Evolutionary conservation across 2,797 vertebrate species (phyloP), one percentile per base, ranked within the genome.

Genomic region (Clarias fuscus): DNA sequence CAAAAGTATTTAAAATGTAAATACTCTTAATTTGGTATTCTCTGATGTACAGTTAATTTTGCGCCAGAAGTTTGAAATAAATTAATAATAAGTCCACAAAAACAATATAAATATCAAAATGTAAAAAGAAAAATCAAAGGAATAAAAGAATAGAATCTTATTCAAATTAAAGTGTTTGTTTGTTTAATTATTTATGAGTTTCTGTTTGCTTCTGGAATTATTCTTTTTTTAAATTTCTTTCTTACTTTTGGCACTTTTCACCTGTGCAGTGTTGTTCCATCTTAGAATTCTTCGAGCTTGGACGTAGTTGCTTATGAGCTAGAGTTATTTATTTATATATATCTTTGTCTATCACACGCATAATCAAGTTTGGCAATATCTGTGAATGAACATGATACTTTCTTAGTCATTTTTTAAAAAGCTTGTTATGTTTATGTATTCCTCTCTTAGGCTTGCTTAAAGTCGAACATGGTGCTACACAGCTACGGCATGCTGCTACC

Each of bases 401-500:
- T 43, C 4, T 48, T 53, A 24, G 13, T 48, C 43, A 1, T 67
- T 67, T 68, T 24, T 40, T 24, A 11, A 7, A 18, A 77, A 59
- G 27, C n/a, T 30, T 7, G 18, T 33, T 30, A 18, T 15, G 4
- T 58, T 53, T 84, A 40, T 82, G 59, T 80, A 17, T 78, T 0
- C 65, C 14, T 84, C 89, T 0, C 82, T 92, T 90, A 99, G 98
- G 98, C 98, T 33, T 99, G 98, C 67, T 91, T 95, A 90, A 96
- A 96, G 27, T 95, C 95, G 88, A 94, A 95, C 75, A 97, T 96
- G 96, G 93, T 95, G 89, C 94, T 99, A 82, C 97, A 98, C 92
- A 97, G 96, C 93, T 99, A 98, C 0, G 98, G 98, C 79, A 99
- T 99, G 97, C 94, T 99, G 91, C 94, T 98, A 87, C 98, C 98